A percentile compares a stretch with the other conserved stretches of the same genome.
Conservation (phyloP, 2,113 vertebrate species). For the Rhea pennata region DNA sequence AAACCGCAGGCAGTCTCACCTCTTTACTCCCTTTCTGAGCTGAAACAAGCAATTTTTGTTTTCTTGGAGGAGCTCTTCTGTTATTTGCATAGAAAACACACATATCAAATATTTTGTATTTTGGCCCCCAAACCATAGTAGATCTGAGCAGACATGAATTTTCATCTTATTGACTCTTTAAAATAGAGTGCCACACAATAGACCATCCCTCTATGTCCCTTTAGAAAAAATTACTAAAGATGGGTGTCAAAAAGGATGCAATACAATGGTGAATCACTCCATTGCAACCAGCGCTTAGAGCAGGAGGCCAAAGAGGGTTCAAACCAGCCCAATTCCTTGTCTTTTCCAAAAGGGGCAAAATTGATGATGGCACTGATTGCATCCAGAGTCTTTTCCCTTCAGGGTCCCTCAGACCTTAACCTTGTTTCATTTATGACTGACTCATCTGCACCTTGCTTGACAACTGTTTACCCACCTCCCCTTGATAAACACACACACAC, state of each 20-base stretch:
- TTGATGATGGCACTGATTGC: not conserved
- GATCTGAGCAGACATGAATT: not conserved
- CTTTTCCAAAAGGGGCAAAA: not conserved
- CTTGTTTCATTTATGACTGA: not conserved
- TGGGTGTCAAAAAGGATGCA: not conserved
- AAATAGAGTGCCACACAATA: not conserved
- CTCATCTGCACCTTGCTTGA: fast-evolving
- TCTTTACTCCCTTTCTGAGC: constrained; percentile 7
- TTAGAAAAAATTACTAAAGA: not conserved
- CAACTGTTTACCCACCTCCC: not conserved
- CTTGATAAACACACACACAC: fast-evolving
- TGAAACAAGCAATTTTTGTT: not conserved
- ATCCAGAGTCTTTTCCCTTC: not conserved
- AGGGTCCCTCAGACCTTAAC: not conserved
- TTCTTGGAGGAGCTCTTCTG: not conserved
- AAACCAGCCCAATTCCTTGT: not conserved
- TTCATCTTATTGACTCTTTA: not conserved
- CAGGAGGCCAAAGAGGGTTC: fast-evolving
- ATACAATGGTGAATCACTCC: not conserved
- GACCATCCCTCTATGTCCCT: not conserved
- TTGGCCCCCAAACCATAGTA: not conserved
- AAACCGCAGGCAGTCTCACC: constrained; percentile 22
- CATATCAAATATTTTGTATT: not conserved
- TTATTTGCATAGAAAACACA: not conserved
- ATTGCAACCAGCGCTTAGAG: not conserved